Conservation (phyloP, 2,113 vertebrate genomes). For the Strigops habroptila region DNA sequence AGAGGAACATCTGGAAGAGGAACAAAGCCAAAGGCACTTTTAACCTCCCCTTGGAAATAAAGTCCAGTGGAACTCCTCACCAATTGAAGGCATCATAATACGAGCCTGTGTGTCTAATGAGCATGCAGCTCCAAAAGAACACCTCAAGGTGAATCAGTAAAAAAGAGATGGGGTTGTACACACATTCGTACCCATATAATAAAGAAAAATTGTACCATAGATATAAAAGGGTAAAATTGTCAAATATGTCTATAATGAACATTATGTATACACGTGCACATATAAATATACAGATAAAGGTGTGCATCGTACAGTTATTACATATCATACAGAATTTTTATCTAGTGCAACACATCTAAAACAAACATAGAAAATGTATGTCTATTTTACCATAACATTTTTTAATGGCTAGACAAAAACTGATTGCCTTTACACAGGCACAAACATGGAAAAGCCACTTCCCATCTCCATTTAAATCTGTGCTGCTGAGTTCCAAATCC, state of each 20-base stretch:
- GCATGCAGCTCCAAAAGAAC: not conserved
- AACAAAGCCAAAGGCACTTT: not conserved
- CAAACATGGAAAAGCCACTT: not conserved
- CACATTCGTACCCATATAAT: not conserved
- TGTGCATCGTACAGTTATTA: rapidly evolving
- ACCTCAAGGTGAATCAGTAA: not conserved
- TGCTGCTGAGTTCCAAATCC: not conserved
- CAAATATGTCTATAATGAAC: not conserved
- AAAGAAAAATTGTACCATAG: not conserved
- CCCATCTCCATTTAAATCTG: not conserved
- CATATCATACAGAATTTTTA: not conserved
- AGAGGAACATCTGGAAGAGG: not conserved
- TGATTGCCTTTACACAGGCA: not conserved
- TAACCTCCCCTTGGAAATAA: not conserved
- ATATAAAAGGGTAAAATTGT: not conserved
- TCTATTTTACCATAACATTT: not conserved
- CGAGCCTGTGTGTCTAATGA: not conserved
- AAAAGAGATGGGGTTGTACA: not conserved
- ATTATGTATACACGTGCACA: too few species aligned
- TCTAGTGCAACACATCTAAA: not conserved
- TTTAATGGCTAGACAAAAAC: not conserved
- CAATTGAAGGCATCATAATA: too few species aligned
- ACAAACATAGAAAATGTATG: not conserved
- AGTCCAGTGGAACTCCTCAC: not conserved
- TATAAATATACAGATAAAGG: not conserved